phyloP scores from a whole-genome alignment of 2,797 vertebrate genomes.

The Kryptolebias ocellatus region DNA sequence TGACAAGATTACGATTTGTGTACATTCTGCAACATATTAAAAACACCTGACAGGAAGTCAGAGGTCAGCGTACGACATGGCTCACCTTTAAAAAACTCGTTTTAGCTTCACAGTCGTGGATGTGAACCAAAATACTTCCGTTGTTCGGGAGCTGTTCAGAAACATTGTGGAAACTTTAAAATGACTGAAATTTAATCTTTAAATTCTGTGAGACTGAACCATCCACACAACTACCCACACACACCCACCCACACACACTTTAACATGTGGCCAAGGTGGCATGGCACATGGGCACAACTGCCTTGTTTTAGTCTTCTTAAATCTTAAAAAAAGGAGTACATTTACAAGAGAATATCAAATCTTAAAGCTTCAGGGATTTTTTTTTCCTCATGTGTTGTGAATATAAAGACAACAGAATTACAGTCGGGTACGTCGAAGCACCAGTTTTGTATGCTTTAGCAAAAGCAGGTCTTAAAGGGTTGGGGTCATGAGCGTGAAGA shows the following conservation, averaged over 20 bases:
- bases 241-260: too few relatives aligned
- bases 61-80: conserved; percentile 47
- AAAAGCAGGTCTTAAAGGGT: conserved; percentile 61
- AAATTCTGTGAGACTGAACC: conserved; percentile 9
- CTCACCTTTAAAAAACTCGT: conserved; percentile 40
- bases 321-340: conserved; percentile 5
- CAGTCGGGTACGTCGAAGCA: conserved; percentile 69
- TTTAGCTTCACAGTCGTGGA: conserved; percentile 44
- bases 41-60: conserved; percentile 51
- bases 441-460: conserved; percentile 38
- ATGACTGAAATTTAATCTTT: conserved; percentile 4
- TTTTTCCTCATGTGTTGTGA: conserved; percentile 14
- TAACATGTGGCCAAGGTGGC: conserved; percentile 54
- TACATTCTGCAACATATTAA: conserved; percentile 73
- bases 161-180: conserved; percentile 36
- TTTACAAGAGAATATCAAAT: conserved; percentile 43
- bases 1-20: conserved; percentile 30
- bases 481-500: conserved; percentile 18
- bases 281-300: conserved; percentile 35
- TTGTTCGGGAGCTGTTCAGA: conserved; percentile 24
- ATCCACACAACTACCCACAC: too few relatives aligned
- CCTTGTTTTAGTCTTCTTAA: background rate
- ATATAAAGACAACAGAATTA: conserved; percentile 40
- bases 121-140: conserved; percentile 47
- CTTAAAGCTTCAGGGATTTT: conserved; percentile 46